These are phyloP conservation scores for Neosilurus mollespiculum DNA, from an alignment of 2,797 vertebrate species.

Conservation along the genomic window DNA sequence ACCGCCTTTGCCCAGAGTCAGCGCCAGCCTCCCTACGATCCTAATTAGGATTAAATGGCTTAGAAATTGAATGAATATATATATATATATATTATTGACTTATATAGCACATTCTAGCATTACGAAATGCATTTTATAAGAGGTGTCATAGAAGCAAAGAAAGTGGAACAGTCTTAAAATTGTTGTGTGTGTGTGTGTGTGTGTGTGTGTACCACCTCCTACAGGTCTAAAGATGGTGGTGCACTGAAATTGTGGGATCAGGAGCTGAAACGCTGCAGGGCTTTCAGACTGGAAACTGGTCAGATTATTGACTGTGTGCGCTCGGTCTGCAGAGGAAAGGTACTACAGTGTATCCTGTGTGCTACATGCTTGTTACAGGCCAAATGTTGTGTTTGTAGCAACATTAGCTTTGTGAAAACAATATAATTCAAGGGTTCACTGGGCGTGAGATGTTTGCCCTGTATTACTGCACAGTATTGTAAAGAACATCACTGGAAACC, in stretches of 20 bases:
- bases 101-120: too few relatives aligned
- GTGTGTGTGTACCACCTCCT: constrained; percentile 48
- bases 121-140: too few relatives aligned
- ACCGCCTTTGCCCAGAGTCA: too few relatives aligned
- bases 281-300: constrained; percentile 91
- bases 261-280: constrained; percentile 93
- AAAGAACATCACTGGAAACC: background rate
- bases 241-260: constrained; percentile 97
- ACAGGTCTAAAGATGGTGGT: constrained; percentile 92
- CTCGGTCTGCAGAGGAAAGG: constrained; percentile 93
- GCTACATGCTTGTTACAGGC: background rate
- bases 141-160: too few relatives aligned
- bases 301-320: constrained; percentile 90
- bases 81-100: too few relatives aligned
- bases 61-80: too few relatives aligned
- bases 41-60: too few relatives aligned
- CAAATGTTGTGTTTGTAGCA: background rate
- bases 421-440: background rate
- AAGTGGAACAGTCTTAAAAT: too few relatives aligned
- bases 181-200: background rate
- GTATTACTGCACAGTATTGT: background rate
- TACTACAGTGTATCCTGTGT: constrained; percentile 55
- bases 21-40: too few relatives aligned
- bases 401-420: background rate
- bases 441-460: background rate